Conservation (phyloP, 2,797 vertebrate genomes). For the Leptatherina wallacei region DNA sequence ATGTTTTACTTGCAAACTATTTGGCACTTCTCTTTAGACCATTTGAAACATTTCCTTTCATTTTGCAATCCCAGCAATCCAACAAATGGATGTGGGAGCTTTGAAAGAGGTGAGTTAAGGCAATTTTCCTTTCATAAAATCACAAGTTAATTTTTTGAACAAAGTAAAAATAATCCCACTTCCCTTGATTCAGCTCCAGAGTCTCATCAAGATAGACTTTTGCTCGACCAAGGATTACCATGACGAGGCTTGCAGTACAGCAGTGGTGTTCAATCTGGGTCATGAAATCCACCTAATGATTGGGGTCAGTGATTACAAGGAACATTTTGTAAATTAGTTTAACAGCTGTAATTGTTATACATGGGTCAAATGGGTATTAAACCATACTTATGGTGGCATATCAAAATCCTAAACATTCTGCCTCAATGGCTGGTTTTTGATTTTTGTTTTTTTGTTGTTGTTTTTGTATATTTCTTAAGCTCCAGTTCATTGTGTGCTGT, state of each 20-base stretch:
- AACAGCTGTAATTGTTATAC: not conserved
- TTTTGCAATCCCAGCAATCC: conserved; percentile 82
- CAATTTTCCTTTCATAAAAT: not conserved
- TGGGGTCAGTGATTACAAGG: conserved; percentile 82
- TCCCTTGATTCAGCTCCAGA: conserved; percentile 85
- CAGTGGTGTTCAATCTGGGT: conserved; percentile 80
- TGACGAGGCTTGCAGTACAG: conserved; percentile 82
- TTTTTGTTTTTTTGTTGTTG: not conserved
- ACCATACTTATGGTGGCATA: not conserved
- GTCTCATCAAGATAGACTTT: conserved; percentile 88
- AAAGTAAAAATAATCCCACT: not conserved
- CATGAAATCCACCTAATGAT: conserved; percentile 85
- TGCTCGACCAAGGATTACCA: conserved; percentile 86
- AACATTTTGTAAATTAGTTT: not conserved
- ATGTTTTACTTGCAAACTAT: not conserved
- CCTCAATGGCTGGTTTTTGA: not conserved
- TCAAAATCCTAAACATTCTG: not conserved
- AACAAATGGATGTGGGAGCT: conserved; percentile 82
- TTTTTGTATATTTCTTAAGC: not conserved
- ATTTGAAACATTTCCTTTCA: not conserved
- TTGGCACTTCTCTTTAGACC: not conserved
- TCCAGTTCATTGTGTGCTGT: not conserved
- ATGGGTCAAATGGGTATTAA: not conserved
- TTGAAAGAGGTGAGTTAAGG: conserved; percentile 84
- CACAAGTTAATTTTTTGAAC: not conserved